phyloP scores from a whole-genome alignment of 2,113 vertebrate species.

The Esox niger region DNA sequence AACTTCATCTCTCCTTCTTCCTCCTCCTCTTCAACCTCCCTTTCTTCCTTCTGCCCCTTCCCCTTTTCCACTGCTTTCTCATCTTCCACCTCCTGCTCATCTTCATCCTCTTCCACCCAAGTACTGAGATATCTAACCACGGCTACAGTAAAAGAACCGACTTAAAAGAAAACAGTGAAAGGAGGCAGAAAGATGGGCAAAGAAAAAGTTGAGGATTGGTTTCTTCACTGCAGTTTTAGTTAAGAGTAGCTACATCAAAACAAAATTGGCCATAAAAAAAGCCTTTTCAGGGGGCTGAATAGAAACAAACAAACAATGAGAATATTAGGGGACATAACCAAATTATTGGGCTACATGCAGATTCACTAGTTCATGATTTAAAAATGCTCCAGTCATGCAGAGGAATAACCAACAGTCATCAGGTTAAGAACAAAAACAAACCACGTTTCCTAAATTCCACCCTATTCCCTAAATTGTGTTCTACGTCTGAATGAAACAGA shows the following conservation, averaged over 20 bases:
- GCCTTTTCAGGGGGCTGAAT: conserved; percentile 33
- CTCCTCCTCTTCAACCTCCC: conserved; percentile 5
- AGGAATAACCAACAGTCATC: conserved; percentile 21
- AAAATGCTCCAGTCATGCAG: conserved; percentile 29
- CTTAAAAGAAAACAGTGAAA: background rate
- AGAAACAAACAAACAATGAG: conserved; percentile 45
- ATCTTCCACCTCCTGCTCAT: background rate
- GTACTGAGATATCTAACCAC: background rate
- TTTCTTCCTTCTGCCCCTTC: conserved; percentile 2
- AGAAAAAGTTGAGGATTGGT: background rate
- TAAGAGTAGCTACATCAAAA: background rate
- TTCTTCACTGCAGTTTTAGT: background rate
- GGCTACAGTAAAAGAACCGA: background rate
- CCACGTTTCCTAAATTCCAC: background rate
- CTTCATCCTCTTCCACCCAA: background rate
- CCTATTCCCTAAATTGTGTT: background rate
- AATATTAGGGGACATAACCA: conserved; percentile 46
- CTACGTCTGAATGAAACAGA: too few relatives aligned
- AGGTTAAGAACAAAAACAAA: conserved; percentile 27
- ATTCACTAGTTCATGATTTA: conserved; percentile 50
- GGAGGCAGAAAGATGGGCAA: background rate
- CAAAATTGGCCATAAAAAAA: conserved; percentile 8
- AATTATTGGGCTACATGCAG: conserved; percentile 43
- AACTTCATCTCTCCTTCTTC: conserved; percentile 14
- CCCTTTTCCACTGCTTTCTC: conserved; percentile 6